Conservation (phyloP, 2,113 vertebrate species). For the Barnardius zonarius region DNA sequence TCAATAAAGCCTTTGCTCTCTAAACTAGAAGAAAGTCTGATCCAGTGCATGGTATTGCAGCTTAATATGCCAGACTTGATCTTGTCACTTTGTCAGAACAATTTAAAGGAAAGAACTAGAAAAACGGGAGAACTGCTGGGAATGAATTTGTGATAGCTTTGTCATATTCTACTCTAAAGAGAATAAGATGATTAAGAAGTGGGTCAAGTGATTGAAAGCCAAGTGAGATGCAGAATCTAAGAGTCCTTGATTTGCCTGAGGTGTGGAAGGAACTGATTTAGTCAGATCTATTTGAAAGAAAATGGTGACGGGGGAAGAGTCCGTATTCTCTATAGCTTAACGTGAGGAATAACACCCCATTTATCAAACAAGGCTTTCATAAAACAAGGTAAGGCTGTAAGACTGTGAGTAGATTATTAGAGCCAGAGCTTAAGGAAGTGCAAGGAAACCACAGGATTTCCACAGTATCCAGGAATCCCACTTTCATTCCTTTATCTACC, state of each 20-base stretch:
- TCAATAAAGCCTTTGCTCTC: constrained; percentile 42
- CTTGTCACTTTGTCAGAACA: constrained; percentile 7
- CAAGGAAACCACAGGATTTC: neutral
- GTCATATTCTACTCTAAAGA: neutral
- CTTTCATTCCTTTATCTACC: neutral
- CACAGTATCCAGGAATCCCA: neutral
- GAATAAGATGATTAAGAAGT: constrained; percentile 19
- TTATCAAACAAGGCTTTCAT: neutral
- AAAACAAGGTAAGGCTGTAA: neutral
- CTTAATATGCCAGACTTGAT: neutral
- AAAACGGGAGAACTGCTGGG: neutral
- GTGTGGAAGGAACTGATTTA: constrained; percentile 21
- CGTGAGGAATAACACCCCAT: neutral
- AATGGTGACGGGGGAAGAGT: neutral
- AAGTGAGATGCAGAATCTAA: neutral
- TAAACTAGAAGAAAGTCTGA: neutral
- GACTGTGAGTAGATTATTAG: neutral
- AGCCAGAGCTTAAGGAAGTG: neutral
- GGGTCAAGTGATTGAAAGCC: constrained; percentile 28
- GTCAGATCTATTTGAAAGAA: neutral
- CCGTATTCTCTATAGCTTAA: neutral
- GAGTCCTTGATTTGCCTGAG: constrained; percentile 8
- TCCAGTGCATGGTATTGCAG: neutral
- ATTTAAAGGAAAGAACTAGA: neutral
- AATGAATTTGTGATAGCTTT: constrained; percentile 6